Percentiles rank a stretch among this genome's conserved stretches.
Conservation (phyloP, 2,797 vertebrate species). For the Sylvia borin region DNA sequence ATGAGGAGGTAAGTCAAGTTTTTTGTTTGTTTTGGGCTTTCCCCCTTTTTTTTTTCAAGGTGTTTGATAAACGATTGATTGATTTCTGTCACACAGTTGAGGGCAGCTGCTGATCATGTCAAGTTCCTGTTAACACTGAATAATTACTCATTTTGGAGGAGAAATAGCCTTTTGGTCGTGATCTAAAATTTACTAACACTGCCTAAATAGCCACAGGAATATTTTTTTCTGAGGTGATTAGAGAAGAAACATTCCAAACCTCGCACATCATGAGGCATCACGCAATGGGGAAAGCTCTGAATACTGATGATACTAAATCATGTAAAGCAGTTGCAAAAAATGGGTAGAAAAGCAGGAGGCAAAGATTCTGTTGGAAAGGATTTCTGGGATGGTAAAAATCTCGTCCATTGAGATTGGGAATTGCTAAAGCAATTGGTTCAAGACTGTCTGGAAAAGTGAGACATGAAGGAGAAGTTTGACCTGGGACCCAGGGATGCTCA, state of each 20-base stretch:
- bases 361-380: neutral
- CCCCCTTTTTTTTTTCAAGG: neutral
- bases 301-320: neutral
- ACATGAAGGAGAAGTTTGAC: neutral
- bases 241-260: neutral
- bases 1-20: neutral
- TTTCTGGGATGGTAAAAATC: neutral
- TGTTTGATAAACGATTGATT: neutral
- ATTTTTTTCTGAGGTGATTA: neutral
- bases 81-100: neutral
- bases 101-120: neutral
- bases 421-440: neutral
- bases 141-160: neutral
- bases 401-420: neutral
- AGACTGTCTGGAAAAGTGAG: neutral
- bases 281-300: neutral
- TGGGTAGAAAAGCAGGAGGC: neutral
- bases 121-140: neutral
- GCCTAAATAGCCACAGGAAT: neutral
- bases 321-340: neutral
- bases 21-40: neutral
- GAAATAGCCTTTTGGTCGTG: neutral
- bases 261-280: neutral
- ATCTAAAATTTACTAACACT: neutral
- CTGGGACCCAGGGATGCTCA: accelerated